Percentiles rank a stretch among this genome's conserved stretches.
Conservation (phyloP, 2,797 vertebrate genomes). For the Gallirallus australis region DNA sequence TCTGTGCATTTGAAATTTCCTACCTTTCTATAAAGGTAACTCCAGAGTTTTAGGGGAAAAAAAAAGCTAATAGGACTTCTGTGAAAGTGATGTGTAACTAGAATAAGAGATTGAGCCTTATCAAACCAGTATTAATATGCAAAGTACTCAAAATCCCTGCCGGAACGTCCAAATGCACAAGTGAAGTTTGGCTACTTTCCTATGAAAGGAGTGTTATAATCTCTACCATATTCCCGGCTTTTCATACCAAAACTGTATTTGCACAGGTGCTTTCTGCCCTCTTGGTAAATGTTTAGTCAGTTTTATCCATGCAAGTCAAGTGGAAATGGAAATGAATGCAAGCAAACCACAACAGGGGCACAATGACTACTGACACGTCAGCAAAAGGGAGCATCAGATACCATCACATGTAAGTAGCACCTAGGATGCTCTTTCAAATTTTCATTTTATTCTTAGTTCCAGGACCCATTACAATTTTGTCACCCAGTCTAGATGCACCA, state of each 20-base stretch:
- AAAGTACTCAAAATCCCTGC: background rate
- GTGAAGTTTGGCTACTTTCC: background rate
- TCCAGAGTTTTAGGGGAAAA: no score
- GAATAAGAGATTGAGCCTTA: background rate
- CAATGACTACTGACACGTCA: fast-evolving
- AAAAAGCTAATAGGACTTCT: background rate
- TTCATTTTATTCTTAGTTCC: background rate
- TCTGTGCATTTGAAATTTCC: background rate
- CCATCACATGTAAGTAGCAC: fast-evolving
- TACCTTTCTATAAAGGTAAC: background rate
- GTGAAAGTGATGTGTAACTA: background rate
- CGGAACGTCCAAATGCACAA: background rate
- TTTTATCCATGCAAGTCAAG: background rate
- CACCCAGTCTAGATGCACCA: background rate
- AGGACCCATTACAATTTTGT: background rate
- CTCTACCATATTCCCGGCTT: background rate
- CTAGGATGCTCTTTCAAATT: fast-evolving
- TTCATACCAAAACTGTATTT: background rate
- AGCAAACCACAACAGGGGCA: background rate
- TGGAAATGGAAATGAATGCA: fast-evolving
- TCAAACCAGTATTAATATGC: background rate
- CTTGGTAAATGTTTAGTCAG: background rate
- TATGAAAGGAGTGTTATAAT: background rate
- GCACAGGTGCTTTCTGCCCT: background rate
- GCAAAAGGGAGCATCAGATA: background rate